phyloP scores from a whole-genome alignment of 2,888 invertebrate species.

The Euclidia mi region DNA sequence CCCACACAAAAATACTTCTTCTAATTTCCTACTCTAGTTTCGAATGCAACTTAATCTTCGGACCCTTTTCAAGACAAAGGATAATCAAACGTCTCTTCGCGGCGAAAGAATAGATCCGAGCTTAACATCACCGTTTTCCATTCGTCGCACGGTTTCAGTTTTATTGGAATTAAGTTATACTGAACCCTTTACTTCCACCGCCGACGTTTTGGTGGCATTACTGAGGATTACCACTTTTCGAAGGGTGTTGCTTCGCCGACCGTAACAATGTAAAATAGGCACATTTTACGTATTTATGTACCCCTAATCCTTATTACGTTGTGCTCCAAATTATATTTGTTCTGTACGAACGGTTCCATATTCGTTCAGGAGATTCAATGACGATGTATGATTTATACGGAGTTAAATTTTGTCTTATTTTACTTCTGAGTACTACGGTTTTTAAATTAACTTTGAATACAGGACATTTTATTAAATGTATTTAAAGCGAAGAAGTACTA shows the following conservation, averaged over 20 bases:
- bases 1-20: not conserved
- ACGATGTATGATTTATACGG: not conserved
- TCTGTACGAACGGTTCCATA: slow-evolving; percentile 35
- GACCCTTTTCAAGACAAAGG: slow-evolving; percentile 47
- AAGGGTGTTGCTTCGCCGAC: slow-evolving; percentile 64
- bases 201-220: slow-evolving; percentile 79
- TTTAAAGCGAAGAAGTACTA: no score
- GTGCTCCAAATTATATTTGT: slow-evolving; percentile 51
- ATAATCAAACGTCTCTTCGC: slow-evolving; percentile 37
- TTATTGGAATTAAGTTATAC: slow-evolving; percentile 86
- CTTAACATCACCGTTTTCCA: slow-evolving; percentile 61
- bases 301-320: slow-evolving; percentile 57
- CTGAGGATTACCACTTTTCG: slow-evolving; percentile 72
- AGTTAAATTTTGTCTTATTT: slow-evolving; percentile 2
- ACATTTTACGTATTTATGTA: slow-evolving; percentile 57
- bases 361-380: slow-evolving; percentile 18
- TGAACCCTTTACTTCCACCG: slow-evolving; percentile 82
- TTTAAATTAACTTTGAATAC: no score
- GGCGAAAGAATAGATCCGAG: slow-evolving; percentile 56
- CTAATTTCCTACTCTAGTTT: slow-evolving; percentile 16
- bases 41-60: slow-evolving; percentile 27
- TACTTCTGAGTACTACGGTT: not conserved
- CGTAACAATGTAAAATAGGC: slow-evolving; percentile 61
- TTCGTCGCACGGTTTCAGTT: slow-evolving; percentile 84
- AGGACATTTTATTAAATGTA: no score